These are phyloP conservation scores for Papilio glaucus DNA, from an alignment of 1,140 invertebrate genomes.

Conservation along the genomic window DNA sequence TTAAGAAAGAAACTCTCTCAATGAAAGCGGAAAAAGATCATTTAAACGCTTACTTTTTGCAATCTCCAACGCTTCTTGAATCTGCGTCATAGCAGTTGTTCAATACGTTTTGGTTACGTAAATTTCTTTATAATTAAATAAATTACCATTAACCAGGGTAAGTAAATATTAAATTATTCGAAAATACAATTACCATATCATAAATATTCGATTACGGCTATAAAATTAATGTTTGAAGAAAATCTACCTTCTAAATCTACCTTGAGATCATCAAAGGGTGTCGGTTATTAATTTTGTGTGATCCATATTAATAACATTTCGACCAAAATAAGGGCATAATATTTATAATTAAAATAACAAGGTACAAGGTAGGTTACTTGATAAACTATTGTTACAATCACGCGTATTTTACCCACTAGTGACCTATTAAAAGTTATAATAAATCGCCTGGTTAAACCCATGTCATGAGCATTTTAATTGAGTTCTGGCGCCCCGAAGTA, in stretches of 20 bases:
- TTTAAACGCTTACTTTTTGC: conserved; percentile 28
- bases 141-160: no score
- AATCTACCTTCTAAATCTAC: no score
- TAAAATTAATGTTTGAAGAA: no score
- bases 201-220: no score
- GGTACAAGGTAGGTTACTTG: neutral
- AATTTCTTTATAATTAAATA: neutral
- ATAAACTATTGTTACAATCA: conserved; percentile 3
- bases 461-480: conserved; percentile 21
- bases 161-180: no score
- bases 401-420: neutral
- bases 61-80: neutral
- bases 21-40: conserved; percentile 33
- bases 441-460: conserved; percentile 3
- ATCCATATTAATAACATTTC: neutral
- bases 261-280: no score
- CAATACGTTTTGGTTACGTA: neutral
- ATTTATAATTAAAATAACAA: neutral
- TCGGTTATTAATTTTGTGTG: no score
- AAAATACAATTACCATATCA: no score
- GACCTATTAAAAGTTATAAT: conserved; percentile 24
- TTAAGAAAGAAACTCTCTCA: conserved; percentile 26
- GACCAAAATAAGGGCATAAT: neutral
- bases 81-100: neutral
- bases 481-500: neutral